Evolutionary conservation across 2,888 invertebrate species (phyloP), one percentile per base, ranked within the genome.

Genomic region (Epirrhoe alternata): DNA sequence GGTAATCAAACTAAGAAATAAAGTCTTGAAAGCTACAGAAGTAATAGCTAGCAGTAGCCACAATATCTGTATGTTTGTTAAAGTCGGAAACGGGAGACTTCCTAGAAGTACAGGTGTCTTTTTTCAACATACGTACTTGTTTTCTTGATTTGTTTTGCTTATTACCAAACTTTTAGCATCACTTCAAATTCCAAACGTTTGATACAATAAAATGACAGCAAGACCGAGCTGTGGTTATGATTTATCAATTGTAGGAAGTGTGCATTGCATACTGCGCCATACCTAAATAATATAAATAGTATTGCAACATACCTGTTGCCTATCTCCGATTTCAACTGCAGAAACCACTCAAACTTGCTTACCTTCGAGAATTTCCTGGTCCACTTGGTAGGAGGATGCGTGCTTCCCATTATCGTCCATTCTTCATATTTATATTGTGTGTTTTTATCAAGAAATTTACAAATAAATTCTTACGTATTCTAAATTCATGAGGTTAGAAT

Each of bases 391-490:
- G 68, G 92, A 90, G 75, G 89, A 83, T 74, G 87, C 85, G 80
- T 90, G 86, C 79, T 90, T 92, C 79, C 82, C 86, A 83, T 88
- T 88, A 88, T 92, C 92, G 88, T 92, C 92, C 93, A 93, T 93
- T 90, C 92, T 93, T 92, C 92, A 93, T 92, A 88, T 87, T 92
- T 90, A 83, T 75, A 80, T 83, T 79, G 75, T 83, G 79, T 83
- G 24, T 24, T 24, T 82, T 72, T 72, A 81, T 76, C 81, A 77
- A 81, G 81, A 85, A 84, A 79, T 80, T 24, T 77, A 72, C 72
- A 74, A 70, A 74, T 80, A 76, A 83, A 78, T 74, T 82, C 74
- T 81, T 78, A 76, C 79, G 77, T 74, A 83, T 80, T 73, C 75
- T 77, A 73, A 78, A 74, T 78, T 75, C 77, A 75, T 76, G 77